These are phyloP conservation scores for Danionella cerebrum DNA, from an alignment of 2,113 vertebrate species.

Conservation along the genomic window DNA sequence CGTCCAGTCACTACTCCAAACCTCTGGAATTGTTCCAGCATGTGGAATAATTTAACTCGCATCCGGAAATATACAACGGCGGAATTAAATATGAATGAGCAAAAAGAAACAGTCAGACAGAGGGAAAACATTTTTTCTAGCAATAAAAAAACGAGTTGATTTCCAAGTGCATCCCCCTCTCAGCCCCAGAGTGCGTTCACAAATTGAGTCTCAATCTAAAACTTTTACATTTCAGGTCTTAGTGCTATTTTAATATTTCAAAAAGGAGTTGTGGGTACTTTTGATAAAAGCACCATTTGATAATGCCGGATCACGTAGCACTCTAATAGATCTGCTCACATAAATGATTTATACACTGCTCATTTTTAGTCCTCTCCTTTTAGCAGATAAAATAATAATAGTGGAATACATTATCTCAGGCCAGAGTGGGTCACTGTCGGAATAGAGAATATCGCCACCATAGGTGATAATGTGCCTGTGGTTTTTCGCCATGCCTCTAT, in stretches of 20 bases:
- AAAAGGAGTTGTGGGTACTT: conserved; percentile 51
- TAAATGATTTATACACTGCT: conserved; percentile 58
- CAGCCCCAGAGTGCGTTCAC: conserved; percentile 37
- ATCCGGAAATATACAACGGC: conserved; percentile 45
- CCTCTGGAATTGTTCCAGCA: not conserved
- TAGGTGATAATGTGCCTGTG: not conserved
- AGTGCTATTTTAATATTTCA: conserved; percentile 61
- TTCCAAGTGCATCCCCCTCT: not conserved
- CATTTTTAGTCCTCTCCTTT: conserved; percentile 66
- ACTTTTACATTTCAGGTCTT: conserved; percentile 69
- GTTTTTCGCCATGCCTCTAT: not conserved
- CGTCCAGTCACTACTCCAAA: not conserved
- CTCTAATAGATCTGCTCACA: conserved; percentile 55
- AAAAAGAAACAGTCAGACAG: conserved; percentile 33
- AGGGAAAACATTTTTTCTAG: conserved; percentile 44
- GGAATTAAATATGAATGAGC: conserved; percentile 60
- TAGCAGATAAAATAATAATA: conserved; percentile 70
- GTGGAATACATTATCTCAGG: conserved; percentile 57
- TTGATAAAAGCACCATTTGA: conserved; percentile 69
- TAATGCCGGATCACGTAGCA: conserved; percentile 51
- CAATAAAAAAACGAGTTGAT: conserved; percentile 35
- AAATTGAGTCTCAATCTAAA: conserved; percentile 57
- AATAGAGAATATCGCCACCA: conserved; percentile 37
- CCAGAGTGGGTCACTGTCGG: conserved; percentile 21
- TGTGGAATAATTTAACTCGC: not conserved